Base-by-base conservation (phyloP, 1,140 invertebrate species). In the Euwallacea fornicatus region DNA sequence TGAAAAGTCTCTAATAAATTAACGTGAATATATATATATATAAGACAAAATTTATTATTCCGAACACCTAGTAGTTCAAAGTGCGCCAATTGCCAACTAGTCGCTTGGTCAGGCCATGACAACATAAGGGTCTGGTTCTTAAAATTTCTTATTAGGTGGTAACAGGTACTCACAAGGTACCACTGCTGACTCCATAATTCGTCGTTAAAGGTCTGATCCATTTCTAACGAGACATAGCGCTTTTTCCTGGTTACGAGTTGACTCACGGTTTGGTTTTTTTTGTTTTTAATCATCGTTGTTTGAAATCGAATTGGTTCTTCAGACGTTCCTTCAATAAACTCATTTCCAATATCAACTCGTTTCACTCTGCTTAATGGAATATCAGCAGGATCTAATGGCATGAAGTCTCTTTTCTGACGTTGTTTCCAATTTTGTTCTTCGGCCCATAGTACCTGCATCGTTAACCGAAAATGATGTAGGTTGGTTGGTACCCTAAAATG, bases 111-210 rank as follows among this genome's bases (percentile, higher is more conserved):
- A 1, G 4, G 21, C 21, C 21, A 33, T 33, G 21, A 33, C 4
- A 33, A 2, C 21, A 33, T 33, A 33, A 64, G 55, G 2, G 55
- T 33, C 21, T 33, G 4, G 21, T 33, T 33, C 21, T 33, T 4
- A 33, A 33, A 58, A 33, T 58, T 15, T 7, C 55, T 58, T 10
- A 58, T 15, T 16, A 33, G 21, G 21, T 33, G 21, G 21, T 33
- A 33, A 4, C 21, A 33, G 4, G 55, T n/a, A 62, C 86, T 84
- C 87, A 96, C 94, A 89, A 97, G 84, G 83, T 98, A 97, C 95
- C 95, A 97, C 82, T 97, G 88, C 74, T 93, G 87, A 46, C 85
- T 80, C 91, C 94, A 97, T 0, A 95, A 83, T 73, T 93, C 92
- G 77, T 98, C 95, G 76, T 93, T 93, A 79, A 95, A 97, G 0